Conservation (phyloP, 2,113 vertebrate genomes). For the Delphinapterus leucas region DNA sequence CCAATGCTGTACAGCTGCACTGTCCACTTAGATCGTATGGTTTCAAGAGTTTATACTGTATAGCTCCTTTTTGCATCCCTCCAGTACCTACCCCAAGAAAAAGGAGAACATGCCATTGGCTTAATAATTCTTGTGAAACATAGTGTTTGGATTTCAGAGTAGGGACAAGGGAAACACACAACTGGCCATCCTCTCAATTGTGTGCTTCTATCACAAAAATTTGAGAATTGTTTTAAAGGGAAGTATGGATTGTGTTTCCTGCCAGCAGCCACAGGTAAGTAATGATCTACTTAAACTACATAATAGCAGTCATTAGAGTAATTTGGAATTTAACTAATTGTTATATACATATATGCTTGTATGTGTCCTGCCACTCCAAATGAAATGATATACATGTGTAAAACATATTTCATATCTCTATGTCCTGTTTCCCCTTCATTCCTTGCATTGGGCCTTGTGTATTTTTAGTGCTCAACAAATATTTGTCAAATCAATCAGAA, state of each 20-base stretch:
- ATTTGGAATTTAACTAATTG: not conserved
- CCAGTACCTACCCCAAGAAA: not conserved
- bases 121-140: not conserved
- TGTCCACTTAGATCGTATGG: not conserved
- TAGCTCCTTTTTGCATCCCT: not conserved
- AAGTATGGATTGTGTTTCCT: not conserved
- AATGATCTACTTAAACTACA: not conserved
- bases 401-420: not conserved
- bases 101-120: not conserved
- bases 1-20: not conserved
- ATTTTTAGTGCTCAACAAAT: not conserved
- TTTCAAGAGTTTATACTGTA: not conserved
- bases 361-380: not conserved
- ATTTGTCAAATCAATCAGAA: not conserved
- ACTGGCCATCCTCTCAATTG: not conserved
- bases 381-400: not conserved
- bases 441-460: not conserved
- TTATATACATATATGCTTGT: not conserved
- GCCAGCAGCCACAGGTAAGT: not conserved
- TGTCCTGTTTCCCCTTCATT: not conserved
- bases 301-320: not conserved
- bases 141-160: not conserved
- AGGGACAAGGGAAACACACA: not conserved
- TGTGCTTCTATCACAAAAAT: not conserved
- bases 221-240: not conserved